These are phyloP conservation scores for Scaptomyza parva DNA, from an alignment of 2,888 invertebrate species.

Conservation along the genomic window DNA sequence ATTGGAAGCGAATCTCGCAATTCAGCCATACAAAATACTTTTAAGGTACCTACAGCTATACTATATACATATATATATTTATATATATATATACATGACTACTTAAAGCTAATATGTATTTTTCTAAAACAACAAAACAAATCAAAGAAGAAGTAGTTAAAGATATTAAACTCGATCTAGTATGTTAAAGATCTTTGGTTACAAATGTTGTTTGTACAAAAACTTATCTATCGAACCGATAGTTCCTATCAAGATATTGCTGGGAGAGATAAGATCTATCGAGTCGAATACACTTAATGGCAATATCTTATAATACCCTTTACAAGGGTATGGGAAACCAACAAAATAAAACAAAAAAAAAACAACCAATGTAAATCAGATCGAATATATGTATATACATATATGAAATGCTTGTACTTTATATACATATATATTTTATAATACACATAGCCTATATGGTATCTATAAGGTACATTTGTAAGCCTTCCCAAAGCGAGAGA, in stretches of 20 bases:
- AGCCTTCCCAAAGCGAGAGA: neutral
- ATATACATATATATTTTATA: slow-evolving; percentile 5
- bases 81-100: slow-evolving; percentile 2
- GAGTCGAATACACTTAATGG: neutral
- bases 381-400: slow-evolving; percentile 19
- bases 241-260: neutral
- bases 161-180: neutral
- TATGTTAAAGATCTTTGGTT: neutral
- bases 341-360: neutral
- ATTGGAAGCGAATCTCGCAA: slow-evolving; percentile 55
- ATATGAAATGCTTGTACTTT: slow-evolving; percentile 13
- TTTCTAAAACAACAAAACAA: slow-evolving; percentile 25
- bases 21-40: slow-evolving; percentile 59
- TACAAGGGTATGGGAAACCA: slow-evolving; percentile 9
- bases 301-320: neutral
- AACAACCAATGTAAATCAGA: neutral
- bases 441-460: slow-evolving; percentile 20
- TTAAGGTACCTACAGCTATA: slow-evolving; percentile 19
- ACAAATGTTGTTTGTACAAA: neutral
- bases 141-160: neutral
- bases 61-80: neutral
- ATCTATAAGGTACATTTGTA: slow-evolving; percentile 35
- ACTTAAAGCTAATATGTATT: slow-evolving; percentile 11
- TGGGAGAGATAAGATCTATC: too few species aligned
- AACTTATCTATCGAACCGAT: neutral